Evolutionary conservation across 2,797 vertebrate genomes (phyloP).

Genomic region (Neosalanx taihuensis): DNA sequence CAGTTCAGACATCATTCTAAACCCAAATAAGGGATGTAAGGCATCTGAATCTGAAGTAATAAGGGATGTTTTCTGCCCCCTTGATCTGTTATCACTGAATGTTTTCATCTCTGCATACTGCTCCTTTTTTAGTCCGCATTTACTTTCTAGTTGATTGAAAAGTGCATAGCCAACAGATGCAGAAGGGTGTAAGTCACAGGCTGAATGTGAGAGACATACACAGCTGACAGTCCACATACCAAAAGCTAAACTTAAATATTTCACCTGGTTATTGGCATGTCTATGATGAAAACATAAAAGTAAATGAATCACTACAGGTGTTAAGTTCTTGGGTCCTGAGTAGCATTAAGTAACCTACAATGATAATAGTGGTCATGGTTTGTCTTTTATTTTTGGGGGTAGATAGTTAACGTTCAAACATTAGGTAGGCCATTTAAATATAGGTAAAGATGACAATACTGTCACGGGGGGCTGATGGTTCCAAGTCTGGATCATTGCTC

Average conservation of each 20-base stretch:
- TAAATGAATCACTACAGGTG: background rate
- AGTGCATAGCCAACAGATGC: background rate
- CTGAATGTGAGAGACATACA: background rate
- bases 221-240: background rate
- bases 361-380: too few relatives aligned
- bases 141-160: too few relatives aligned
- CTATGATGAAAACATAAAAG: background rate
- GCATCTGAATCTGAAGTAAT: background rate
- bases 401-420: too few relatives aligned
- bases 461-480: too few relatives aligned
- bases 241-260: background rate
- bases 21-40: background rate
- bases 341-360: too few relatives aligned
- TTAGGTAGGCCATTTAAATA: too few relatives aligned
- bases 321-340: background rate
- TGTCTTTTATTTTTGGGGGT: too few relatives aligned
- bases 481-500: background rate
- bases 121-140: too few relatives aligned
- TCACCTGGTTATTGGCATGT: background rate
- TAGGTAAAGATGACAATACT: too few relatives aligned
- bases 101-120: background rate
- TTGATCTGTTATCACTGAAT: constrained; percentile 12
- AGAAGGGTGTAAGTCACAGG: background rate
- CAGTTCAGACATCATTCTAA: background rate
- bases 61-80: background rate